Base-by-base conservation (phyloP, 2,888 invertebrate species). In the Diadegma fenestrale region DNA sequence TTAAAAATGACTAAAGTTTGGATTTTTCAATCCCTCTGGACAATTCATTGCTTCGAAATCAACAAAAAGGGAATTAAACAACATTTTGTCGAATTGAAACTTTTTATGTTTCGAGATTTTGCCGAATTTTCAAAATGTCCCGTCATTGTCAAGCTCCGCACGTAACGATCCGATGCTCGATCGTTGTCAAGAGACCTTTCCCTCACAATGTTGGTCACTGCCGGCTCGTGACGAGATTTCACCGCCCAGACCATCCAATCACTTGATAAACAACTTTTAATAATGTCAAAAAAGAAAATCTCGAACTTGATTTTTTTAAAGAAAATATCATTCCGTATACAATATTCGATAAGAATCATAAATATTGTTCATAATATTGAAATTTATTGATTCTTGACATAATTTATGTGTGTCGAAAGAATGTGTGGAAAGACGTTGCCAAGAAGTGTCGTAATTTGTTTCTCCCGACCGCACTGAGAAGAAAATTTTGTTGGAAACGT, bases 201-300 rank as follows among this genome's bases (percentile, higher is more conserved):
- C 66, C 82, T 58, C 82, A 77, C 79, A 61, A 85, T 82, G 85
- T 85, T 82, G 85, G 85, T 76, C 85, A 85, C 58, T 61, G 48
- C 14, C 17, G 26, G 41, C 81, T 63, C 78, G 63, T 51, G 45
- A 58, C 48, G 79, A 71, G 61, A 82, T 85, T 85, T 85, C 85
- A 80, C 81, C 79, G 22, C 12, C 64, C 22, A 51, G 77, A 61
- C 26, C 22, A 43, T 19, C 54, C 45, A 48, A 63, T 61, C 37
- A 64, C 71, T 71, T 33, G 37, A 43, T 43, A 43, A 43, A 61
- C 26, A 61, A 54, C 41, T 30, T 14, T 33, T 26, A 22, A 79
- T 63, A 43, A 64, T 45, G 22, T 37, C n/a, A 26, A 19, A 1
- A 48, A 45, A 78, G 43, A 30, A 33, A 76, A 37, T n/a, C 43